Percentiles rank a stretch among this genome's conserved stretches.
These are phyloP conservation scores for Electrona antarctica DNA, from an alignment of 2,113 vertebrate species.

Conservation along the genomic window DNA sequence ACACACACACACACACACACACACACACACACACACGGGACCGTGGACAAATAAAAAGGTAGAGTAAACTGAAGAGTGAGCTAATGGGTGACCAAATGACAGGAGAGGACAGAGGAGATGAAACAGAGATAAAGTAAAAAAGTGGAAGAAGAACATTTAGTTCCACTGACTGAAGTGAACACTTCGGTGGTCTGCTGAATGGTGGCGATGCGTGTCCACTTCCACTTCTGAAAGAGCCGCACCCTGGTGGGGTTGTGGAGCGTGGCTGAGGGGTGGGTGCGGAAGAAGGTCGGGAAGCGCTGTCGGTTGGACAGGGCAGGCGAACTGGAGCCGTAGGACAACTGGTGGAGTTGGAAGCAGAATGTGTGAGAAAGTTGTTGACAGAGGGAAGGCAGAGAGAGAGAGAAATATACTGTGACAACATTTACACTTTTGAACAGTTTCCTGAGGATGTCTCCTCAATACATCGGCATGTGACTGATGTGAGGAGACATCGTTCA, in stretches of 20 bases:
- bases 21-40: slow-evolving; percentile 26
- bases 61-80: too few species aligned
- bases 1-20: slow-evolving; percentile 23
- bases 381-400: not conserved
- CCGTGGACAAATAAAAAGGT: slow-evolving; percentile 11
- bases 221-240: slow-evolving; percentile 94
- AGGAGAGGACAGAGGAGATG: not conserved
- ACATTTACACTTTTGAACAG: too few species aligned
- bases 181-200: slow-evolving; percentile 97
- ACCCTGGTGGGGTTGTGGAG: slow-evolving; percentile 95
- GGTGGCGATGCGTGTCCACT: slow-evolving; percentile 96
- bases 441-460: too few species aligned
- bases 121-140: not conserved
- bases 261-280: slow-evolving; percentile 92
- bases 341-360: slow-evolving; percentile 64
- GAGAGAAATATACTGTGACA: not conserved
- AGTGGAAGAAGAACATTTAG: not conserved
- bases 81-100: too few species aligned
- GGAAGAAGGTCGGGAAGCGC: slow-evolving; percentile 94
- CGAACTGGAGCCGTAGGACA: slow-evolving; percentile 94
- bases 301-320: slow-evolving; percentile 93
- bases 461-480: slow-evolving; percentile 6
- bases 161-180: slow-evolving; percentile 89
- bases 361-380: not conserved
- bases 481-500: slow-evolving; percentile 52